Conservation (phyloP, 2,113 vertebrate genomes). For the Odocoileus hemionus region DNA sequence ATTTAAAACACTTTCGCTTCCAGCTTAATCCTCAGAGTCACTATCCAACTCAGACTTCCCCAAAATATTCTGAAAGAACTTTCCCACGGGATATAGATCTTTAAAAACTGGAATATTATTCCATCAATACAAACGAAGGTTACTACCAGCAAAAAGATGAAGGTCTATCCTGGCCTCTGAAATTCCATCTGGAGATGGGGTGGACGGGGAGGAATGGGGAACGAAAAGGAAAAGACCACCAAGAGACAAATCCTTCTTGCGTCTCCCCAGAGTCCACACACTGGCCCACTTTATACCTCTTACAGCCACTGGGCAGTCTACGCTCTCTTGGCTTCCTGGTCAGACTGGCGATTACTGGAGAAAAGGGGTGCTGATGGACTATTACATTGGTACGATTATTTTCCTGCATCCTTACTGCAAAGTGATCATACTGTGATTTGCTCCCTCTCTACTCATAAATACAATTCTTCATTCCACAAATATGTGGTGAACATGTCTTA, state of each 20-base stretch:
- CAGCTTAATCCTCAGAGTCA: background rate
- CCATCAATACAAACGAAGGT: background rate
- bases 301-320: no score
- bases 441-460: background rate
- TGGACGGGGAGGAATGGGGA: background rate
- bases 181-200: background rate
- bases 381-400: background rate
- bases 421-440: background rate
- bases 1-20: background rate
- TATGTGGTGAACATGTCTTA: background rate
- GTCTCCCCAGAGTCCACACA: fast-evolving
- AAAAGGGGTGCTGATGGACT: background rate
- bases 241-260: no score
- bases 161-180: background rate
- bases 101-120: background rate
- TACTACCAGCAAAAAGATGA: background rate
- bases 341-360: background rate
- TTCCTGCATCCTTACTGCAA: background rate
- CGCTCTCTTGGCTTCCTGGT: no score
- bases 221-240: background rate
- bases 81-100: background rate
- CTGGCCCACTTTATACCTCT: no score
- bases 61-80: background rate
- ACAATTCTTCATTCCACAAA: background rate
- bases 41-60: background rate